Evolutionary conservation across 2,113 vertebrate species (phyloP).

Genomic region (Maccullochella peelii): DNA sequence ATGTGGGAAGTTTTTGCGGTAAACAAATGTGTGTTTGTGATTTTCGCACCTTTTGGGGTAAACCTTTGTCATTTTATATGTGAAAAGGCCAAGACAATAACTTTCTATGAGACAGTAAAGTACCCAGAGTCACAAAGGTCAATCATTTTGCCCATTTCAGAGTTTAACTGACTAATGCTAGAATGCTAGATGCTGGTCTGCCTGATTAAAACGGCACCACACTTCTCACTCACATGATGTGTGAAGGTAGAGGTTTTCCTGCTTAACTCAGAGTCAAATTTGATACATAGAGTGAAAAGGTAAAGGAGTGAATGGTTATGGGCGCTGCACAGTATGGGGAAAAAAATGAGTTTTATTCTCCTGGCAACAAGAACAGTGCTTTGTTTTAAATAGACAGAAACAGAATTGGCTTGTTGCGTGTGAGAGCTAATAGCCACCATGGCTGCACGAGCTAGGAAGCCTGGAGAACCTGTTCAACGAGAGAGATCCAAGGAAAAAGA

Average conservation of each 20-base stretch:
- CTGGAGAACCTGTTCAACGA: not conserved
- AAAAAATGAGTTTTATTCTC: not conserved
- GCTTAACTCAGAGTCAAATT: not conserved
- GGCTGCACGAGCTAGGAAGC: not conserved
- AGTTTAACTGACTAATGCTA: not conserved
- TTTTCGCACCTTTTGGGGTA: not conserved
- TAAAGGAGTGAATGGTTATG: not conserved
- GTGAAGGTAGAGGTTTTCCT: not conserved
- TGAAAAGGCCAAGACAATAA: not conserved
- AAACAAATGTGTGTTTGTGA: not conserved
- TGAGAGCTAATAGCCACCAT: not conserved
- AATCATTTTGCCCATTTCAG: not conserved
- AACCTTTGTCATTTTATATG: not conserved
- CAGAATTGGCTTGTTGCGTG: not conserved
- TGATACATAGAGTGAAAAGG: not conserved
- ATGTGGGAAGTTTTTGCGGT: not conserved
- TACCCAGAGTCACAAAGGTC: not conserved
- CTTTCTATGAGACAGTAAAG: not conserved
- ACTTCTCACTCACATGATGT: not conserved
- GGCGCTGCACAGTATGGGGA: not conserved
- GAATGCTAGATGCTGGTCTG: too few species aligned
- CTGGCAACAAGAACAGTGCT: not conserved
- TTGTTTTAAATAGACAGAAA: not conserved
- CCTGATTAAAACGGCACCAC: not conserved
- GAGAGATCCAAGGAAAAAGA: not conserved